Base-by-base conservation (phyloP, 64 coral and sea anemone species). In the Trachythela sp. region DNA sequence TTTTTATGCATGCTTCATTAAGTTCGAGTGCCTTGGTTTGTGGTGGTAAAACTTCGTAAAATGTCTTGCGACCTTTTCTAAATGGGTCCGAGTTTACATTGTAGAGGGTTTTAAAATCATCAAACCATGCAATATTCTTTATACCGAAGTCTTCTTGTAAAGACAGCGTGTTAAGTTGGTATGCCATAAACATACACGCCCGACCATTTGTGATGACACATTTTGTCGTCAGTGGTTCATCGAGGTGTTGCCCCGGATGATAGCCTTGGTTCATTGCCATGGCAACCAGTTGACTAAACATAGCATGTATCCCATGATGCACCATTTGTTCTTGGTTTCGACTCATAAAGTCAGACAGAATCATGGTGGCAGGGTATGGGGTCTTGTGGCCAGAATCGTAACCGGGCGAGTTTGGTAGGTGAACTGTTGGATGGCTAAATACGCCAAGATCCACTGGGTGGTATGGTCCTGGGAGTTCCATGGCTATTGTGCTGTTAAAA, bases 121-220 rank as follows among this genome's bases (percentile, higher is more conserved):
- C 27, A 39, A 38, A 80, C 95, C 95, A 98, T 0, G 91, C 95
- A 93, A 88, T 86, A 48, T 98, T 98, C 41, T 98, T 98, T 26
- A 94, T 93, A 40, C 95, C 95, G 87, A 83, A 71, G 38, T 98
- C 93, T 49, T 98, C 95, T 64, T 98, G 95, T 54, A 98, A 86
- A 13, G 95, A 98, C 0, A 98, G 86, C 84, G 95, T 98, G 32
- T 98, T 98, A 2, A 98, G 36, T 58, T 98, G 95, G 68, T 98
- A 98, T 40, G 93, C 90, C 95, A 98, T 98, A 20, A 94, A 89
- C 11, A 92, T 38, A 34, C 83, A 91, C 60, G 90, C 88, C 32
- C 85, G 45, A 2, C 95, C 93, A 93, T 94, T 92, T 43, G 95
- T 92, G 48, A 98, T 83, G 1, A 91, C 29, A 76, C 95, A 98